A percentile compares a stretch with the other conserved stretches of the same genome.
phyloP scores from a whole-genome alignment of 2,888 invertebrate species.

The Diaprepes abbreviatus region DNA sequence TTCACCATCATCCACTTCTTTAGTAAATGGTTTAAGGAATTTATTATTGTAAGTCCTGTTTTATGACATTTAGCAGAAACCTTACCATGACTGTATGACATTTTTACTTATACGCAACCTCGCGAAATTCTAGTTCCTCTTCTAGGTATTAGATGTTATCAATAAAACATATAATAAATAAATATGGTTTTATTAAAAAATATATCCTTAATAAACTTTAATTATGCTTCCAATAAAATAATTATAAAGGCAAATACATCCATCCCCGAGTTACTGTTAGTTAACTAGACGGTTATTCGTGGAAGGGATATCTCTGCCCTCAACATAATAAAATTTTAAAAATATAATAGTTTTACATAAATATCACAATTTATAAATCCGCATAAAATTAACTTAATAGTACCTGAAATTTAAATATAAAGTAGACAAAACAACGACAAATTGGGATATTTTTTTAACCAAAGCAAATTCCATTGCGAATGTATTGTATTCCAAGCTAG shows the following conservation, averaged over 20 bases:
- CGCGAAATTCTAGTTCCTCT: background rate
- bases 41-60: too few species aligned
- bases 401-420: too few species aligned
- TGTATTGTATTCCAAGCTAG: too few species aligned
- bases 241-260: background rate
- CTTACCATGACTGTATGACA: too few species aligned
- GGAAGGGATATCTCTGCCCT: background rate
- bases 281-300: background rate
- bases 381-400: background rate
- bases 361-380: slow-evolving; percentile 17
- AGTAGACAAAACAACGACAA: too few species aligned
- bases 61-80: too few species aligned
- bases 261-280: background rate
- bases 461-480: too few species aligned
- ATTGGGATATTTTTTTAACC: too few species aligned
- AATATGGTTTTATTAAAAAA: slow-evolving; percentile 27
- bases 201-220: slow-evolving; percentile 25
- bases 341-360: slow-evolving; percentile 6
- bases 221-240: slow-evolving; percentile 8
- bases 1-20: too few species aligned
- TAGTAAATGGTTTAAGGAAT: too few species aligned
- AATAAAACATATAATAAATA: slow-evolving; percentile 23
- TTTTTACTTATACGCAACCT: background rate
- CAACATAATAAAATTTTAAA: slow-evolving; percentile 10
- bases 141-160: background rate